Evolutionary conservation across 2,113 vertebrate species (phyloP).

Genomic region (Gasterosteus nipponicus): DNA sequence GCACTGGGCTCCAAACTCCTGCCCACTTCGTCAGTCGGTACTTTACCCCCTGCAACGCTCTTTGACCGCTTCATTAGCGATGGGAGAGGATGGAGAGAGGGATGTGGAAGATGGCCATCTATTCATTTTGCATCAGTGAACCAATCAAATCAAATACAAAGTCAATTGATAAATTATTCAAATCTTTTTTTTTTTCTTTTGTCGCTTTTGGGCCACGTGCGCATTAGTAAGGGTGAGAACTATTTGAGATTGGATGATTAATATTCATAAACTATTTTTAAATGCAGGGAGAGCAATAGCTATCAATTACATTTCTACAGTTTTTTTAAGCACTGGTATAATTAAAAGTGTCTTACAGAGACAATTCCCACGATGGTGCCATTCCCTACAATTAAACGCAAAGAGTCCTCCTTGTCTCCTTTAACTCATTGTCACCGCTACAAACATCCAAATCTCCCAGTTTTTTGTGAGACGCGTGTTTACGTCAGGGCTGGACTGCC

Average conservation of each 20-base stretch:
- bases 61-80: constrained; percentile 77
- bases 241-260: constrained; percentile 88
- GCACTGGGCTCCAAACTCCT: constrained; percentile 27
- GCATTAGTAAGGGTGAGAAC: constrained; percentile 77
- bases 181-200: constrained; percentile 79
- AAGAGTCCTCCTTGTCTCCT: constrained; percentile 21
- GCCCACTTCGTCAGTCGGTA: constrained; percentile 34
- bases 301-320: constrained; percentile 61
- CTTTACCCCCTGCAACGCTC: constrained; percentile 64
- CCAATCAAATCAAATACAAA: constrained; percentile 92
- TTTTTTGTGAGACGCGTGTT: constrained; percentile 20
- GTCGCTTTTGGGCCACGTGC: constrained; percentile 66
- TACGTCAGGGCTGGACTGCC: constrained; percentile 49
- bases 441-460: constrained; percentile 13
- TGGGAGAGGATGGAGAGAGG: constrained; percentile 63
- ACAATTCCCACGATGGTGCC: constrained; percentile 46
- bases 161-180: constrained; percentile 96
- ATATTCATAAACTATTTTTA: constrained; percentile 92
- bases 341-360: constrained; percentile 66
- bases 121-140: constrained; percentile 91
- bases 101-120: constrained; percentile 68
- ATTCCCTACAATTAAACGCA: constrained; percentile 47
- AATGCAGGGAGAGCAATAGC: constrained; percentile 82
- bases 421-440: constrained; percentile 24
- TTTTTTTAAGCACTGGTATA: constrained; percentile 56